Conservation (phyloP, 2,113 vertebrate species). For the Nothobranchius kuhntae region DNA sequence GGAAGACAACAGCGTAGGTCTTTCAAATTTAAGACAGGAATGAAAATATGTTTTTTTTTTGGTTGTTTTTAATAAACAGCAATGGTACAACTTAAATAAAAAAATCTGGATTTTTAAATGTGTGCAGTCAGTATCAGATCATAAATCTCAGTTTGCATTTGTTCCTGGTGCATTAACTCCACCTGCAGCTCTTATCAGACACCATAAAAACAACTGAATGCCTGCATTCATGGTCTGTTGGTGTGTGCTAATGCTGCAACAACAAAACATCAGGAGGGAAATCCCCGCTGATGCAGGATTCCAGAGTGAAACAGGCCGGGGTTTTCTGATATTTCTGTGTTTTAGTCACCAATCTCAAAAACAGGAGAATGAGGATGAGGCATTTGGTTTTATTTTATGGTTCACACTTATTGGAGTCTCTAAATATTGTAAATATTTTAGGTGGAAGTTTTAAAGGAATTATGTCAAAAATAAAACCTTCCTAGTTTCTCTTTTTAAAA, state of each 20-base stretch:
- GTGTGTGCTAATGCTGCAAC: constrained; percentile 20
- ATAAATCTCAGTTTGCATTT: too few relatives aligned
- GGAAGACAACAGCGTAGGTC: constrained; percentile 96
- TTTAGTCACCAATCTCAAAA: background rate
- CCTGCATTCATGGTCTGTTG: background rate
- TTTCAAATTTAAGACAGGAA: background rate
- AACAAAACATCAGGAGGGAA: constrained; percentile 16
- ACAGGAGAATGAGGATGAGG: too few relatives aligned
- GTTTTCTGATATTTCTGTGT: constrained; percentile 9
- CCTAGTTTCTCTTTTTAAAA: too few relatives aligned
- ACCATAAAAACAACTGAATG: background rate
- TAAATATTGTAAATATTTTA: too few relatives aligned
- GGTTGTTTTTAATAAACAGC: background rate
- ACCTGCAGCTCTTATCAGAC: background rate
- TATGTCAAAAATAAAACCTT: too few relatives aligned
- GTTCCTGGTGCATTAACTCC: too few relatives aligned
- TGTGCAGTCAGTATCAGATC: background rate
- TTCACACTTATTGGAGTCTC: too few relatives aligned
- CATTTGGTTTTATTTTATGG: too few relatives aligned
- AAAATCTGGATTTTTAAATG: background rate
- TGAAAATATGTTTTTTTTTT: background rate
- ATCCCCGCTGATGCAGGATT: constrained; percentile 34
- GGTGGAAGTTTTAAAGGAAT: too few relatives aligned
- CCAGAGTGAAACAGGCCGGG: constrained; percentile 18
- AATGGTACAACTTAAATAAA: background rate